Base-by-base conservation (phyloP, 2,888 invertebrate species). In the Teinopalpus imperialis region DNA sequence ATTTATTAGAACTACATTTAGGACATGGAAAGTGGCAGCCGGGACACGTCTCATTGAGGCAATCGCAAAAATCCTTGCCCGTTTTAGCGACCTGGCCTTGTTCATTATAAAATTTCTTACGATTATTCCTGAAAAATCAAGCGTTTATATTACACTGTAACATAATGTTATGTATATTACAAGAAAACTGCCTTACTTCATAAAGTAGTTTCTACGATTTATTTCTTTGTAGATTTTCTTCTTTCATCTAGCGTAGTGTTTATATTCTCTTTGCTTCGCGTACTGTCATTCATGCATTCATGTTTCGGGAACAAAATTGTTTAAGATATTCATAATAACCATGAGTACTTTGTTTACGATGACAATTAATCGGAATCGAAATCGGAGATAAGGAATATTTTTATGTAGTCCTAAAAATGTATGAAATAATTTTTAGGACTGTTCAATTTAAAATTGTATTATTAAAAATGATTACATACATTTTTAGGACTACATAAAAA, bases 11-110 rank as follows among this genome's bases (percentile, higher is more conserved):
- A 10, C 74, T 81, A 64, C 97, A 97, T 67, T 91, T 93, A 2
- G 89, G 70, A 62, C 96, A 96, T 1, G 93, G 92, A 65, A 93
- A 95, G 81, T 96, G 96, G 70, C 98, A 98, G 0, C 98, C 98
- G 0, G 91, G 87, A 61, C 98, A 98, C 6, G 88, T 83, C 24
- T 90, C 88, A 57, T 93, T 92, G 53, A 97, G 85, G 66, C 97
- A 98, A 71, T 98, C 98, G 56, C 98, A 98, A 6, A 95, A 63
- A 77, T 97, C 94, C 54, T 90, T 77, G 1, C 93, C 92, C 14
- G 91, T 91, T 8, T 81, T 77, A 12, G 92, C 82, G 53, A 93
- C 89, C 21, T 90, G 79, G 0, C 95, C 95, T 41, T 83, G 89
- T 61, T 93, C 93, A 86, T 97, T 93, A 79, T 95, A 94, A 26